Evolutionary conservation across 2,113 vertebrate genomes (phyloP), one percentile per base, ranked within the genome.

Genomic region (Lipotes vexillifer): DNA sequence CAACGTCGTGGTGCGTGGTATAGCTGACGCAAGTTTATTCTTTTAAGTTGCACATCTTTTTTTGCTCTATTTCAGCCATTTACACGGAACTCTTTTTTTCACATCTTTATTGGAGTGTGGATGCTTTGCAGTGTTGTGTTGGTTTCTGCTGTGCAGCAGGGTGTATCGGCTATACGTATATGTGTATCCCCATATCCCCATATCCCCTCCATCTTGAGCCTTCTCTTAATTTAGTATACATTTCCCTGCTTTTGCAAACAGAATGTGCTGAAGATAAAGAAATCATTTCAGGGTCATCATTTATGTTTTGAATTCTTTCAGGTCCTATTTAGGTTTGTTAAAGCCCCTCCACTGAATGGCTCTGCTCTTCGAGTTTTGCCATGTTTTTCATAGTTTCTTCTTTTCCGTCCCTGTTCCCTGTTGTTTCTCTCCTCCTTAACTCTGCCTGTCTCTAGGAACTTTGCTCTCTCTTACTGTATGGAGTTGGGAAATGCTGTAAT

Each of bases 261-360:
- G 7, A 94, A 85, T 46, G 17, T 77, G 5, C n/a, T n/a, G 27
- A 83, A 77, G 65, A 46, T 38, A 94, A 55, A 82, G 65, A 75
- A 66, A 41, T 68, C 29, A 75, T 82, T 75, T 74, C 21, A 74
- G 36, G 25, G 63, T 46, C 17, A 33, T 90, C 31, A 12, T 82
- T 59, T 93, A 71, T 65, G 59, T 89, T 93, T 74, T 80, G 88
- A 74, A 86, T 86, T 90, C 88, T 59, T 87, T 78, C 29, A 93
- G 49, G n/a, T 72, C 27, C 17, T 61, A 1, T 49, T 33, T 29
- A 21, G 29, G 27, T 93, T 86, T 78, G 36, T 85, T 38, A 82
- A 85, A 44, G 63, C 3, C 1, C 52, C 65, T 41, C 1, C 6
- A 46, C 46, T 33, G 8, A 71, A 61, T 33, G 33, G 80, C 71